Evolutionary conservation across 2,797 vertebrate genomes (phyloP), one percentile per base, ranked within the genome.

Genomic region (Acipenser ruthenus): DNA sequence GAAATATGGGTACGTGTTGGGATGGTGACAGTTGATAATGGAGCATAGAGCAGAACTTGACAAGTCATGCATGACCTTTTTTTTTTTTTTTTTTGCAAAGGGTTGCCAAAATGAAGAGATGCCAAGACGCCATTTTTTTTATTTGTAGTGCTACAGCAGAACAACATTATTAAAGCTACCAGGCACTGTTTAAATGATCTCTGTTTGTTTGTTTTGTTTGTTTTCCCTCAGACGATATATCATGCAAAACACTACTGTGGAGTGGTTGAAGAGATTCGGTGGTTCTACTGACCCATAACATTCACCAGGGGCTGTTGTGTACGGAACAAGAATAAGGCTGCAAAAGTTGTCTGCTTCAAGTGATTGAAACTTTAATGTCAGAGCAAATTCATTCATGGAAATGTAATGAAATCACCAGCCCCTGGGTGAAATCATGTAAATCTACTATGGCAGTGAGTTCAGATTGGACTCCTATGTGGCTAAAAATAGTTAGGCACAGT

Each of bases 351-450:
- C 71, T 75, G 76, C 78, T 82, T 77, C 72, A 49, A 83, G 82
- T 79, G 77, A 82, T 73, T 82, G 76, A 79, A 76, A 82, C 83
- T 69, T 69, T 79, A 77, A 81, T 81, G 81, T 84, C 86, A 83
- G 72, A 74, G 72, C 72, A 73, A 78, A 82, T 87, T 77, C 73
- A 71, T 68, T 87, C 79, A 85, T 77, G 77, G 78, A 70, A 72
- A 71, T 70, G 70, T 62, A 64, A 78, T 71, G 70, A 77, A 80
- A 77, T 74, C 74, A 47, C 71, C 69, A 10, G 75, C 80, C 75
- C 65, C 65, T 48, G 69, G 75, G 77, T 69, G 7, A 65, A 71
- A 70, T 84, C 82, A 86, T 69, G 52, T 72, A 82, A 83, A 87
- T 84, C 15, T 76, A 69, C 74, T 66, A 15, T 83, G 82, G 78